Evolutionary conservation across 2,888 invertebrate species (phyloP).

Genomic region (Drepanosiphum platanoidis): DNA sequence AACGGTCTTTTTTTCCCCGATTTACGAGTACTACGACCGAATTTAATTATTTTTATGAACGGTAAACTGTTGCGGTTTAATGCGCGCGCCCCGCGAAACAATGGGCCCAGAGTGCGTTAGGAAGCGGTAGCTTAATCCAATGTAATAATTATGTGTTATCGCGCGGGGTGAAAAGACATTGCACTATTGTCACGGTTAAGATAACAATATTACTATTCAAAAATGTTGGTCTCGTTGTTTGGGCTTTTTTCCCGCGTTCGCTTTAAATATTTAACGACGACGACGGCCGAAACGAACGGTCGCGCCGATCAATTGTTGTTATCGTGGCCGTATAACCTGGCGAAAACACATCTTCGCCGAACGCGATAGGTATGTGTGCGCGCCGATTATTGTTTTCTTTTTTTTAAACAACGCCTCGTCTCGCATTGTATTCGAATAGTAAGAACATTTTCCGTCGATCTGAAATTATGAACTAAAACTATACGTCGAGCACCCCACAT

Average conservation of each 20-base stretch:
- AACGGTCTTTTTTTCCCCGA: not conserved
- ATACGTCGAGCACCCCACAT: too few species aligned
- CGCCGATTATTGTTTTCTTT: too few species aligned
- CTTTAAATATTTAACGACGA: not conserved
- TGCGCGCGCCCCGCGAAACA: not conserved
- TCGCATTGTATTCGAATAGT: too few species aligned
- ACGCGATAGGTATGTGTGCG: too few species aligned
- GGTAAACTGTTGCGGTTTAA: slow-evolving; percentile 20
- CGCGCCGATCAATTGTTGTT: too few species aligned
- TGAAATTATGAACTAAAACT: too few species aligned
- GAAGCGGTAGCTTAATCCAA: not conserved
- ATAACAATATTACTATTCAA: not conserved
- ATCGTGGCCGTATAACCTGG: too few species aligned
- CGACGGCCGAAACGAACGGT: not conserved
- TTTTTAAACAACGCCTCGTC: too few species aligned
- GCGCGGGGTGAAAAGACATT: slow-evolving; percentile 13
- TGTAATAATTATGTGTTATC: slow-evolving; percentile 30
- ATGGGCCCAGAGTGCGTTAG: not conserved
- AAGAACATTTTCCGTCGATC: too few species aligned
- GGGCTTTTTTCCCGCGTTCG: not conserved
- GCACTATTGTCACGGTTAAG: slow-evolving; percentile 21
- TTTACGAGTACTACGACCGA: too few species aligned
- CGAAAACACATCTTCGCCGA: too few species aligned
- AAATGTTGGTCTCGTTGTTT: not conserved
- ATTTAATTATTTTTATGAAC: not conserved